Percentiles rank a stretch among this genome's conserved stretches.
These are phyloP conservation scores for Urocolius indicus DNA, from an alignment of 2,113 vertebrate genomes.

Conservation along the genomic window DNA sequence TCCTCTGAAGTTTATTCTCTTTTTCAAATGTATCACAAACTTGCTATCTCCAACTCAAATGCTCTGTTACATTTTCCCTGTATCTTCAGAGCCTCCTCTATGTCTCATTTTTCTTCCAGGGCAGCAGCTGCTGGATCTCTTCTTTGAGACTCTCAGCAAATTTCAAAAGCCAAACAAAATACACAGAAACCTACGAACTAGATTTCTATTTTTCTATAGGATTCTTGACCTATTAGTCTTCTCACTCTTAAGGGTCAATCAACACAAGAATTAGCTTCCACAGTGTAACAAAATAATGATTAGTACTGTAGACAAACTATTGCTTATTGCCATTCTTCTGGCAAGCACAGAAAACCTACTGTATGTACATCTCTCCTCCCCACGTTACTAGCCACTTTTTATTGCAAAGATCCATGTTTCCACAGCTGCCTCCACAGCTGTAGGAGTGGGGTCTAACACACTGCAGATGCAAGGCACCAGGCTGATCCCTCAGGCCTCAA, in stretches of 20 bases:
- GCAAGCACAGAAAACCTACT: not conserved
- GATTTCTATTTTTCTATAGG: not conserved
- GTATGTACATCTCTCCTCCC: not conserved
- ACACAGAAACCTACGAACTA: not conserved
- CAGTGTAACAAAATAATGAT: not conserved
- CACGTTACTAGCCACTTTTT: not conserved
- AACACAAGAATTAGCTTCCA: not conserved
- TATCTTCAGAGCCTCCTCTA: not conserved
- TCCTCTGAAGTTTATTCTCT: not conserved
- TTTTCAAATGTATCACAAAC: not conserved
- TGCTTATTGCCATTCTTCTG: not conserved
- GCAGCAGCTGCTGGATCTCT: not conserved
- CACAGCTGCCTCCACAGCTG: not conserved
- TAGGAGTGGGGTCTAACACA: not conserved
- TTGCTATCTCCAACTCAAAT: not conserved
- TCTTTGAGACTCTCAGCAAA: not conserved
- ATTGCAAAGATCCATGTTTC: not conserved
- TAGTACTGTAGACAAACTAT: not conserved
- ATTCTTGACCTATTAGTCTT: not conserved
- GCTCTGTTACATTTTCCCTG: not conserved
- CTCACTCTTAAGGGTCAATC: not conserved
- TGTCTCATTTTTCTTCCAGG: not conserved
- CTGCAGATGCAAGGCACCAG: not conserved
- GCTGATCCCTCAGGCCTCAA: no score
- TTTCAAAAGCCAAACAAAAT: slow-evolving; percentile 8